Percentiles rank a stretch among this genome's conserved stretches.
Evolutionary conservation across 2,888 invertebrate genomes (phyloP).

Genomic region (Drosophila acutilabella): DNA sequence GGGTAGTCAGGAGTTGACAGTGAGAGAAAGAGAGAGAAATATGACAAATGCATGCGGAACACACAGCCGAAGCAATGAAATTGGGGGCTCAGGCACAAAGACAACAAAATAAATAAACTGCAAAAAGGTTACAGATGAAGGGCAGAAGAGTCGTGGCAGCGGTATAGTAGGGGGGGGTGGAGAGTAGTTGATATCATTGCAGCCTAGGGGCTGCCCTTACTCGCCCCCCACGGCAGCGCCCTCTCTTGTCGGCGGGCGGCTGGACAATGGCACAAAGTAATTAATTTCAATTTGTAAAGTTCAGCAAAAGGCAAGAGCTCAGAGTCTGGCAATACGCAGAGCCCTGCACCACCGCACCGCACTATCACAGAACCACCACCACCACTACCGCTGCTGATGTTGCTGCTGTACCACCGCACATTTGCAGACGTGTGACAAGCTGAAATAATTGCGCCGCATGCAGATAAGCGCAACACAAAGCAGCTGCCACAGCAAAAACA

Average conservation of each 20-base stretch:
- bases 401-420: conserved; percentile 1
- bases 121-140: conserved; percentile 12
- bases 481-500: conserved; percentile 55
- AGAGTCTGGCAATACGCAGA: not conserved
- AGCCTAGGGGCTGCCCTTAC: conserved; percentile 11
- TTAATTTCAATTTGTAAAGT: conserved; percentile 82
- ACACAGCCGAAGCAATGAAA: conserved; percentile 27
- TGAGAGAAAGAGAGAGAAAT: conserved; percentile 32
- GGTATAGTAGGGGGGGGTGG: not conserved
- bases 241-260: not conserved
- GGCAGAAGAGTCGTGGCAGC: not conserved
- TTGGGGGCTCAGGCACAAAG: not conserved
- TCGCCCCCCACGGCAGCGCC: too few species aligned
- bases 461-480: conserved; percentile 66
- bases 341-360: not conserved
- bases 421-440: conserved; percentile 65
- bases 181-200: not conserved
- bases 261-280: conserved; percentile 71
- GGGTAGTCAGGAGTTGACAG: not conserved
- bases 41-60: conserved; percentile 54
- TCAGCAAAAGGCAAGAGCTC: conserved; percentile 59
- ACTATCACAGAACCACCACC: not conserved
- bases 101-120: conserved; percentile 30
- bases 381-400: too few species aligned
- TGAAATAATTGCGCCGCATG: conserved; percentile 77